A percentile compares a stretch with the other conserved stretches of the same genome.
These are phyloP conservation scores for Hylomyscus alleni DNA, from an alignment of 2,797 vertebrate species.

Conservation along the genomic window DNA sequence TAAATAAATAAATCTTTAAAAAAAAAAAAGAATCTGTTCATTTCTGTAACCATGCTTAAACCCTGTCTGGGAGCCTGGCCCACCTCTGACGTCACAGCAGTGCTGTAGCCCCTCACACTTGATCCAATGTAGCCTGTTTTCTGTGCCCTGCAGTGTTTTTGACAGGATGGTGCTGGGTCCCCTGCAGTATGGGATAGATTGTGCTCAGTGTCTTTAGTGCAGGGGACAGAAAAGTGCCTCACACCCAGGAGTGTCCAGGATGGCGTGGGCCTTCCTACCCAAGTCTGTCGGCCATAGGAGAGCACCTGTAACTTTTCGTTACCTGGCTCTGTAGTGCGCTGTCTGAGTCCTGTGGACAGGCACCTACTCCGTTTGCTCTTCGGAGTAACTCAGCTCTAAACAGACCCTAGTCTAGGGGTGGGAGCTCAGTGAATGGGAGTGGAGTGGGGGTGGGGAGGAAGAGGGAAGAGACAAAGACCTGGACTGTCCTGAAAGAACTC, in stretches of 20 bases:
- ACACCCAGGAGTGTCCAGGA: no score
- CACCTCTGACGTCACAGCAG: rapidly evolving
- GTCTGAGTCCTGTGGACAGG: neutral
- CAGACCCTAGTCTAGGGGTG: neutral
- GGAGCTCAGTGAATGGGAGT: neutral
- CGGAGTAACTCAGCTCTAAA: neutral
- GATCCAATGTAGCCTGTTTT: neutral
- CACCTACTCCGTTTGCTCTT: neutral
- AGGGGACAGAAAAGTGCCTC: neutral
- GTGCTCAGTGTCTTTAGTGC: neutral
- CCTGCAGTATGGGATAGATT: neutral
- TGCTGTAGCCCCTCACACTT: no score
- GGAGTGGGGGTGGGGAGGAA: neutral
- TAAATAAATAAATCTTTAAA: no score
- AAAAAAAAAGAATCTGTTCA: neutral
- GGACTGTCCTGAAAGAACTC: neutral
- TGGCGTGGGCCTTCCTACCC: neutral
- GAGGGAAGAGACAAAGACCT: rapidly evolving
- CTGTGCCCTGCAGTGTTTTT: neutral
- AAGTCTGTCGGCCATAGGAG: neutral
- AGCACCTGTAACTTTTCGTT: neutral
- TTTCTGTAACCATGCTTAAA: neutral
- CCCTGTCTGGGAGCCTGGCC: neutral
- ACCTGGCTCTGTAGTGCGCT: neutral
- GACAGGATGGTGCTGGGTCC: neutral